Evolutionary conservation across 35 echinoderm and acorn worm species (phyloP), one percentile per base, ranked within the genome.

Genomic region (Eucidaris tribuloides): DNA sequence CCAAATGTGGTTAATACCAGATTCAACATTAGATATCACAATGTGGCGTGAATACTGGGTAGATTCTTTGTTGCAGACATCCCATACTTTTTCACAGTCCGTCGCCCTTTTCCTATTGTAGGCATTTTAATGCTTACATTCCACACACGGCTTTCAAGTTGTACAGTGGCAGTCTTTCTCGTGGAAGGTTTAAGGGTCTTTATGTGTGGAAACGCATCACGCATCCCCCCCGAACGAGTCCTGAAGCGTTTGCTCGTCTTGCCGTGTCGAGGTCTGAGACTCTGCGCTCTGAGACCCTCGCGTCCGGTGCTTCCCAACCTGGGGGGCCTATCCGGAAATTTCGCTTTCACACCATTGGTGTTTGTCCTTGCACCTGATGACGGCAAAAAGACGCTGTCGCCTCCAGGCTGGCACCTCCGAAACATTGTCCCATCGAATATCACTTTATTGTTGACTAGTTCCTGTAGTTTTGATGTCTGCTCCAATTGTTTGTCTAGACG

Each of bases 171-270:
- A 25, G 78, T 63, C 20, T 58, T 80, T 34, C 63, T 88, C n/a
- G 78, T 32, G 32, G 71, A n/a, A 59, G 41, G 84, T 59, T 61
- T 71, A 29, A 89, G 41, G 39, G 74, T 71, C 56, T 94, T 94
- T 14, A 79, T 56, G 41, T 86, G 68, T 1, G 85, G 92, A 27
- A 94, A 94, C 44, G 82, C 77, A 62, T 94, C 92, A 62, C 89
- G 89, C n/a, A 94, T 50, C 58, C 74, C 68, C 9, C 81, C 71
- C 40, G 92, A 89, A 38, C 92, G 34, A 37, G 85, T 79, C 37
- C 87, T 23, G 17, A 41, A 68, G 63, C 87, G 63, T 46, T 85
- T 85, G 29, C 74, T 58, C 7, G 49, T 46, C 41, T 90, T 94
- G 19, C 79, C 86, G 6, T 88, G 86, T 19, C 92, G 31, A 46